Evolutionary conservation across 2,113 vertebrate species (phyloP).

Genomic region (Shinisaurus crocodilurus): DNA sequence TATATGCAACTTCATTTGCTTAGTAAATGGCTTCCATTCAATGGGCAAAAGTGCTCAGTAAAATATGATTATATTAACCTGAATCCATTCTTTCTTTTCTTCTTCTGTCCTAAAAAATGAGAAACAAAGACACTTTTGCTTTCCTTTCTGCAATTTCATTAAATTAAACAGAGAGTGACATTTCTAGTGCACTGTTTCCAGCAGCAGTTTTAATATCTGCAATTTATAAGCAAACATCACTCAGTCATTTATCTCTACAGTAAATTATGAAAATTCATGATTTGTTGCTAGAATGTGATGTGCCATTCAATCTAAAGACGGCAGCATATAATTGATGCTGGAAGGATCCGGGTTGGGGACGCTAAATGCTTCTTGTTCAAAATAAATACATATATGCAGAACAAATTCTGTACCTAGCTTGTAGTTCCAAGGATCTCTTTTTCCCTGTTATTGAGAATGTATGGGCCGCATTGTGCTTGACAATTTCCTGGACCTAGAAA

Average conservation of each 20-base stretch:
- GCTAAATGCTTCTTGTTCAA: neutral
- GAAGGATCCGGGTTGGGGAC: neutral
- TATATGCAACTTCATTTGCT: neutral
- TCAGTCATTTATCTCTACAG: slow-evolving; percentile 12
- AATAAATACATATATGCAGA: neutral
- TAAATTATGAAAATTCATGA: slow-evolving; percentile 16
- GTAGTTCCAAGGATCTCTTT: slow-evolving; percentile 91
- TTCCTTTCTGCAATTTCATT: neutral
- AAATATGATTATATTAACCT: slow-evolving; percentile 77
- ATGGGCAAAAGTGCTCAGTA: neutral
- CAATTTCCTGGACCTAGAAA: slow-evolving; percentile 89
- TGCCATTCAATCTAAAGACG: slow-evolving; percentile 7
- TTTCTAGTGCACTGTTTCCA: slow-evolving; percentile 22
- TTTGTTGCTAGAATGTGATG: neutral
- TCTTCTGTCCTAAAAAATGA: slow-evolving; percentile 89
- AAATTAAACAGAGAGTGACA: neutral
- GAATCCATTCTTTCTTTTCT: slow-evolving; percentile 95
- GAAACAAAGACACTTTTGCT: slow-evolving; percentile 38
- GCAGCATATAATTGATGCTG: neutral
- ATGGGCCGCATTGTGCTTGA: slow-evolving; percentile 86
- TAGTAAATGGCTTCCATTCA: slow-evolving; percentile 18
- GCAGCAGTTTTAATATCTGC: slow-evolving; percentile 5
- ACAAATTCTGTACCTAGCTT: slow-evolving; percentile 83
- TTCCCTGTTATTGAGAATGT: slow-evolving; percentile 90
- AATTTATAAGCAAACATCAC: slow-evolving; percentile 19